Percentiles rank a stretch among this genome's conserved stretches.
These are phyloP conservation scores for Sparus aurata DNA, from an alignment of 2,797 vertebrate species.

Conservation along the genomic window DNA sequence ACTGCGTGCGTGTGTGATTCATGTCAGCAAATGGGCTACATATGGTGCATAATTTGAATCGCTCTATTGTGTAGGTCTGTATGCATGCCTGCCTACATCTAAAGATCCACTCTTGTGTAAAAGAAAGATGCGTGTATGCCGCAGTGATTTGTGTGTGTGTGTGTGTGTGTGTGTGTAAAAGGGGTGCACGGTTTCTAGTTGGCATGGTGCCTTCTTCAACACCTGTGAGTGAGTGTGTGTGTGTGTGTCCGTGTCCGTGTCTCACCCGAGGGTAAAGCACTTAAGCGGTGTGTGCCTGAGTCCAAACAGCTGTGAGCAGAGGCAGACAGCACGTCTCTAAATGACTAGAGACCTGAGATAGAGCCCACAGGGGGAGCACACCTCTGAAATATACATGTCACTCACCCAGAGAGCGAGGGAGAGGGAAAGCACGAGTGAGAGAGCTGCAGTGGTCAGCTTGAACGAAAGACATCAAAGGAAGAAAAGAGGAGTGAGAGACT, in stretches of 20 bases:
- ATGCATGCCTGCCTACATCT: slow-evolving; percentile 65
- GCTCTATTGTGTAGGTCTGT: slow-evolving; percentile 47
- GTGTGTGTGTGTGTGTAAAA: slow-evolving; percentile 25
- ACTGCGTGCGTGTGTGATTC: slow-evolving; percentile 39
- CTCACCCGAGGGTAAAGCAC: slow-evolving; percentile 87
- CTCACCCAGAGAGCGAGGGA: slow-evolving; percentile 52
- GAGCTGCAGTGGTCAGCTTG: slow-evolving; percentile 39
- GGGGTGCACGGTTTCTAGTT: slow-evolving; percentile 39
- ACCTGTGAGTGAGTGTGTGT: slow-evolving; percentile 56
- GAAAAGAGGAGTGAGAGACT: slow-evolving; percentile 6
- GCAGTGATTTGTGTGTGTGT: slow-evolving; percentile 71
- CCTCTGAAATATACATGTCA: slow-evolving; percentile 88
- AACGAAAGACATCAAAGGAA: slow-evolving; percentile 9
- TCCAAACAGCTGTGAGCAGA: slow-evolving; percentile 88
- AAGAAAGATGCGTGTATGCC: slow-evolving; percentile 53
- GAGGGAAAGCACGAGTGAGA: slow-evolving; percentile 25
- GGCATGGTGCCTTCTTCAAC: slow-evolving; percentile 62
- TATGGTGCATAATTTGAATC: slow-evolving; percentile 43
- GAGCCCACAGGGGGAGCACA: slow-evolving; percentile 76
- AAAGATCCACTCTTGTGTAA: slow-evolving; percentile 60
- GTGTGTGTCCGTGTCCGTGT: slow-evolving; percentile 67
- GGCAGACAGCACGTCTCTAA: slow-evolving; percentile 74
- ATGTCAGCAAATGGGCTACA: slow-evolving; percentile 46
- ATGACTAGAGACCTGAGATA: slow-evolving; percentile 77
- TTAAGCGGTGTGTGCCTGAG: slow-evolving; percentile 86